These are phyloP conservation scores for Drosophila ohnishii DNA, from an alignment of 1,140 invertebrate genomes.

Conservation along the genomic window DNA sequence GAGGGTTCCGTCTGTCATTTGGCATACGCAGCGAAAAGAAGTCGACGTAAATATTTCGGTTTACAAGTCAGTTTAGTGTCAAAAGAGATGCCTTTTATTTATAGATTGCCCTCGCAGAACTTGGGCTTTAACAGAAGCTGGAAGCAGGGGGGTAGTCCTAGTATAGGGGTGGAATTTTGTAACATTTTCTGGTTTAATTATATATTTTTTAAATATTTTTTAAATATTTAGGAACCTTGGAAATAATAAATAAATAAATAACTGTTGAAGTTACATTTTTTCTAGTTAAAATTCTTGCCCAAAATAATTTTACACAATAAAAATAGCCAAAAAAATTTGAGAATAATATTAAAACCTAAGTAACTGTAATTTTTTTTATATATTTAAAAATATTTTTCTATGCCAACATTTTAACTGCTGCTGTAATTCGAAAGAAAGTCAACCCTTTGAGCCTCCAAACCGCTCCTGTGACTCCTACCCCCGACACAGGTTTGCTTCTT, in stretches of 20 bases:
- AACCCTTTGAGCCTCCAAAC: constrained; percentile 7
- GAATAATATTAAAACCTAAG: not conserved
- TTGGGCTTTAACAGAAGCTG: constrained; percentile 2
- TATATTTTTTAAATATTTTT: too few species aligned
- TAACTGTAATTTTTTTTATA: not conserved
- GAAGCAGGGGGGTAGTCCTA: constrained; percentile 12
- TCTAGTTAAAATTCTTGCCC: not conserved
- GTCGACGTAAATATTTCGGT: constrained; percentile 70
- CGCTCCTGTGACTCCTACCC: constrained; percentile 48
- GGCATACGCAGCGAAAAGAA: constrained; percentile 47
- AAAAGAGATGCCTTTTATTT: constrained; percentile 71
- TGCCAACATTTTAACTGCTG: not conserved
- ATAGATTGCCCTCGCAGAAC: constrained; percentile 55
- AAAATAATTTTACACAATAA: not conserved
- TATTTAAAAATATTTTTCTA: accelerated
- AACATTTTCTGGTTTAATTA: not conserved
- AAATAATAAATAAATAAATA: too few species aligned
- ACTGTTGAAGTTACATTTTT: not conserved
- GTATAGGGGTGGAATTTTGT: not conserved
- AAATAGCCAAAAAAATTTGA: accelerated
- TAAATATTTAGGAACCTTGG: not conserved
- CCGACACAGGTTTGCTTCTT: constrained; percentile 26
- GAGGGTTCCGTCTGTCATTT: constrained; percentile 62
- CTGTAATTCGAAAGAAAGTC: not conserved
- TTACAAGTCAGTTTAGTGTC: constrained; percentile 79